Conservation (phyloP, 2,888 invertebrate species). For the Mantis religiosa region DNA sequence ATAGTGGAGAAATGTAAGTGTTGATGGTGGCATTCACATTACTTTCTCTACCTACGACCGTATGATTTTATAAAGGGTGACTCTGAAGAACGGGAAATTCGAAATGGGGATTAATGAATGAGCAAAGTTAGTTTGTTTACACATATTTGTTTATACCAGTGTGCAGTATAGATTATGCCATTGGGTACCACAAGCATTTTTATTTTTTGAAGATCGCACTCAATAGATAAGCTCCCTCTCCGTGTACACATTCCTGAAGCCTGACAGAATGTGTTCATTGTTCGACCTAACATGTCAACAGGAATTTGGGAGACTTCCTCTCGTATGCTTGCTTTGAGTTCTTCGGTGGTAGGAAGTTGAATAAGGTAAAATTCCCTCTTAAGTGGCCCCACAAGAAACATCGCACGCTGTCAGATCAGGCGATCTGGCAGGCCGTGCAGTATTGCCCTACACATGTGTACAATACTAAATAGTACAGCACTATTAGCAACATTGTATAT, state of each 20-base stretch:
- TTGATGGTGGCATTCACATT: no score
- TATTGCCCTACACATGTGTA: no score
- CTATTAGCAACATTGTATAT: no score
- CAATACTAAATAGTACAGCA: no score
- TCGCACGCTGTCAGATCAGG: background rate
- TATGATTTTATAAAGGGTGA: no score
- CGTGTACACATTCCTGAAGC: background rate
- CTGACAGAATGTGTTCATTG: background rate
- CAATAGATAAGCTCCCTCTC: background rate
- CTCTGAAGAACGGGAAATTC: no score
- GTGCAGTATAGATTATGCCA: no score
- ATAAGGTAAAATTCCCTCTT: background rate
- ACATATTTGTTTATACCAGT: no score
- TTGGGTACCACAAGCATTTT: background rate
- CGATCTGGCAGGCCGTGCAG: background rate
- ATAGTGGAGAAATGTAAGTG: no score
- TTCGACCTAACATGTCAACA: background rate
- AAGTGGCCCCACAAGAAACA: background rate
- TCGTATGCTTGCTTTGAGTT: background rate
- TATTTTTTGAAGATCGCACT: background rate
- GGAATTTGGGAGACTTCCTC: background rate
- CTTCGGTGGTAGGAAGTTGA: background rate
- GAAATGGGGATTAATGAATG: no score
- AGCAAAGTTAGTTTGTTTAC: no score
- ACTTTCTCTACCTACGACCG: no score